A percentile compares a stretch with the other conserved stretches of the same genome.
phyloP scores from a whole-genome alignment of 2,888 invertebrate genomes.

The Liodrosophila aerea region DNA sequence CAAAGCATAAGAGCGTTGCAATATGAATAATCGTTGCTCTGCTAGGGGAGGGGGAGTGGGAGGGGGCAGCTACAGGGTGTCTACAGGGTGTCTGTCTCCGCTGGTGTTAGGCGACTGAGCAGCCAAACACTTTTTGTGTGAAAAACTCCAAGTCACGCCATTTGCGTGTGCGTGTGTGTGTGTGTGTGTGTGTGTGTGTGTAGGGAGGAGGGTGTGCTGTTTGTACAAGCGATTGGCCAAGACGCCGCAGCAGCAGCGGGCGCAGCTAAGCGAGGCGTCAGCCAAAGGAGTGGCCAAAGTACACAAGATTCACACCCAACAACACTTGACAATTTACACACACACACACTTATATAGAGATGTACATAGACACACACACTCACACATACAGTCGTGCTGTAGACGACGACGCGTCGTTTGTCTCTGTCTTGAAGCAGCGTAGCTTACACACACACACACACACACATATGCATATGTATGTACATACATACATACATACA shows the following conservation, averaged over 20 bases:
- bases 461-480: neutral
- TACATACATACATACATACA: neutral
- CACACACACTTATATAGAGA: conserved; percentile 29
- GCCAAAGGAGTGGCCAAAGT: conserved; percentile 82
- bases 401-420: no score
- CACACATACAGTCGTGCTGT: conserved; percentile 4
- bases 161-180: no score
- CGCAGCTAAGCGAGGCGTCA: conserved; percentile 25
- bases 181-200: neutral
- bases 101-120: conserved; percentile 42
- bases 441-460: neutral
- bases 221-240: conserved; percentile 83
- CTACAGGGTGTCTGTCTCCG: neutral
- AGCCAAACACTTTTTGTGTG: conserved; percentile 71
- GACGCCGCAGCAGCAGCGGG: conserved; percentile 32
- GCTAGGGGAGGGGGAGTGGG: neutral
- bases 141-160: conserved; percentile 48
- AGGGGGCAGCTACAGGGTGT: neutral
- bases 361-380: conserved; percentile 11
- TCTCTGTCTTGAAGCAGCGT: neutral
- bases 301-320: conserved; percentile 82
- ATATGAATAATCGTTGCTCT: conserved; percentile 67
- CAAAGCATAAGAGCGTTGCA: conserved; percentile 59
- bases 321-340: conserved; percentile 69
- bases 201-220: conserved; percentile 47